Conservation (phyloP, 2,113 vertebrate species). For the Aegotheles bennettii region DNA sequence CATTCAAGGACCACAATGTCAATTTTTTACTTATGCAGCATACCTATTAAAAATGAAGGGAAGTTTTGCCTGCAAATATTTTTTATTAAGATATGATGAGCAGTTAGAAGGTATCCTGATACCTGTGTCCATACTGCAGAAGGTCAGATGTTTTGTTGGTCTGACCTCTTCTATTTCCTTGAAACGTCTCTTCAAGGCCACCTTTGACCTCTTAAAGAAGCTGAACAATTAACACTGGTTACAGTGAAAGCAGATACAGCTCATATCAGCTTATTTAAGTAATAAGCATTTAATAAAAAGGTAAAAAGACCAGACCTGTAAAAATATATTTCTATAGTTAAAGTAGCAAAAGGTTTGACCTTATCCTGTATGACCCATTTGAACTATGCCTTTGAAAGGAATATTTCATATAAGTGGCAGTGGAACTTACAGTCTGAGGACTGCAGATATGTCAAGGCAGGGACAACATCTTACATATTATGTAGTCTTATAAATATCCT, state of each 20-base stretch:
- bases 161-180: background rate
- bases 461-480: background rate
- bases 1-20: background rate
- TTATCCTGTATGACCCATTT: background rate
- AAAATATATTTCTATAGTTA: background rate
- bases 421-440: background rate
- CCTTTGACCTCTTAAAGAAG: conserved; percentile 1
- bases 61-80: background rate
- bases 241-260: background rate
- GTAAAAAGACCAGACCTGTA: background rate
- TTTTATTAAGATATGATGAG: background rate
- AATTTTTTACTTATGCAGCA: background rate
- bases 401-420: background rate
- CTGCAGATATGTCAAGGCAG: background rate
- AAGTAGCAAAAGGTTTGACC: background rate
- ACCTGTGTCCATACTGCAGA: background rate
- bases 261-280: background rate
- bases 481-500: background rate
- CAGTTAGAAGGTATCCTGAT: background rate
- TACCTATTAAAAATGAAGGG: background rate
- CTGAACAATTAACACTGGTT: background rate
- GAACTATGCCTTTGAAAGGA: background rate
- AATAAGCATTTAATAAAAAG: background rate
- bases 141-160: background rate
- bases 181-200: background rate